Base-by-base conservation (phyloP, 2,113 vertebrate species). In the Actenoides hombroni region DNA sequence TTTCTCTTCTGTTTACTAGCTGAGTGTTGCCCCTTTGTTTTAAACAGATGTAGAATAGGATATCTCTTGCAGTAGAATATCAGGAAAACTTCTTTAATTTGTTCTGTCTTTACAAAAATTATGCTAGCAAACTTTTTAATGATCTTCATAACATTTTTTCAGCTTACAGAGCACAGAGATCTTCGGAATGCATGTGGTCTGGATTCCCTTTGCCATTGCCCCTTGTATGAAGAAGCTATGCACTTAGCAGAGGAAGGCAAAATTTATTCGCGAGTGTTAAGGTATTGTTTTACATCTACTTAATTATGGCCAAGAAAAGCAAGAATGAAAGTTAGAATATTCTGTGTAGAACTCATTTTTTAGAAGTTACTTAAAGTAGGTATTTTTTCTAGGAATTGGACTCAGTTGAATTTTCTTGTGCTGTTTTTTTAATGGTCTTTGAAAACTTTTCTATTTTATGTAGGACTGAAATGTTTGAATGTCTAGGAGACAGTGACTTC, bases 381-480 rank as follows among this genome's bases (percentile, higher is more conserved):
- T 83, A 6, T 86, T 92, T 87, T 95, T 95, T 51, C 60, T 90
- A 91, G 31, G 40, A 57, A 11, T 54, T 78, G 57, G 29, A 69
- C 40, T 71, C 83, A 61, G 19, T 31, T 77, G 40, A 46, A 60
- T 78, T 85, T 89, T 83, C 29, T 48, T 85, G 29, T 82, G 71
- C 53, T 96, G 10, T 12, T 80, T 33, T 92, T 79, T 60, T 71
- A 77, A 86, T 60, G 53, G 49, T 54, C 53, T 79, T 59, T 78
- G 87, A 69, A 53, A 69, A 76, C 57, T 67, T 53, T 88, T 86
- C 81, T 92, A 0, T 91, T 95, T 84, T 60, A 18, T 29, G 4
- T 80, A 99, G 99, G 97, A 99, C 99, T 7, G 99, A 99, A 96
- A 97, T 99, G 98, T 97, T 99, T 93, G 99, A 99, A 83, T 99